Evolutionary conservation across 2,113 vertebrate genomes (phyloP).

Genomic region (Erythrolamprus reginae): DNA sequence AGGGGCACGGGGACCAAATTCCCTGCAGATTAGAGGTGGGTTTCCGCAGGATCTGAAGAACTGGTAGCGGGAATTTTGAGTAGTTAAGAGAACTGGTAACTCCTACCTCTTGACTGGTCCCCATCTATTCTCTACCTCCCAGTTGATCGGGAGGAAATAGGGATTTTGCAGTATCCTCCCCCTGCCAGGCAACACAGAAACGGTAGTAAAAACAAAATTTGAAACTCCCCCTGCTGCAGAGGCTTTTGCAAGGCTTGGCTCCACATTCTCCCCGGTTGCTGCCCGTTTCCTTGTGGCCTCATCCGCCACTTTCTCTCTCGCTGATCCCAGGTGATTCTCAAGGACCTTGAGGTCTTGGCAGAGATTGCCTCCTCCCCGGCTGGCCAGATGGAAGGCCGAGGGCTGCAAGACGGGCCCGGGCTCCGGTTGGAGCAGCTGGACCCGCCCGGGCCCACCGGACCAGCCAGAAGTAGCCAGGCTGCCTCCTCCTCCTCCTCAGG

Average conservation of each 20-base stretch:
- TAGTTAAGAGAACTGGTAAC: too few species aligned
- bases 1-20: background rate
- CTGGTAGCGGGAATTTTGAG: too few species aligned
- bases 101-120: too few species aligned
- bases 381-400: slow-evolving; percentile 77
- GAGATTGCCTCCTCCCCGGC: slow-evolving; percentile 98
- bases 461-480: slow-evolving; percentile 60
- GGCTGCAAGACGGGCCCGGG: slow-evolving; percentile 64
- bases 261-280: background rate
- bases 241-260: background rate
- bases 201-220: too few species aligned
- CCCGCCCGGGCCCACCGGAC: slow-evolving; percentile 76
- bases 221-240: background rate
- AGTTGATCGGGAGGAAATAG: too few species aligned
- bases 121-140: too few species aligned
- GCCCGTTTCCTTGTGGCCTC: background rate
- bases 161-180: too few species aligned
- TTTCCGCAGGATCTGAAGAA: too few species aligned
- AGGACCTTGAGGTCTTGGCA: slow-evolving; percentile 93
- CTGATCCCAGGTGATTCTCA: slow-evolving; percentile 83
- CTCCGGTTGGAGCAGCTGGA: slow-evolving; percentile 60
- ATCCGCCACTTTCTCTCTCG: background rate
- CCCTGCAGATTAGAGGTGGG: background rate
- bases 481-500: slow-evolving; percentile 59
- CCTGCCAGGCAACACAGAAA: too few species aligned